A percentile compares a stretch with the other conserved stretches of the same genome.
Conservation (phyloP, 2,797 vertebrate species). For the Myripristis murdjan region DNA sequence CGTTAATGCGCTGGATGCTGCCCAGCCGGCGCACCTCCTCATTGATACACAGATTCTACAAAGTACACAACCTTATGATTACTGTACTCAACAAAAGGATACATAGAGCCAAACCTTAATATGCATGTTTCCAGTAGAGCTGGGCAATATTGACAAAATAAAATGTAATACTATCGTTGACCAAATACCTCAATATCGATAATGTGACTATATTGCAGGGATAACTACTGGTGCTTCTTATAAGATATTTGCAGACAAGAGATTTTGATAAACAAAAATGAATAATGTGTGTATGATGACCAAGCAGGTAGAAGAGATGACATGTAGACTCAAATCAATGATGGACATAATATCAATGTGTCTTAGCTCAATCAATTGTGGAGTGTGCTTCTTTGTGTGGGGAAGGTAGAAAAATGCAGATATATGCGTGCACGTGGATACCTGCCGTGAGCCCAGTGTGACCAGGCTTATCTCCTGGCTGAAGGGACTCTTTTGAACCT, state of each 20-base stretch:
- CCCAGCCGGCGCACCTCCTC: constrained; percentile 90
- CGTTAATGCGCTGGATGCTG: constrained; percentile 92
- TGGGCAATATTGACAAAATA: too few relatives aligned
- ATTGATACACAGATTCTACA: constrained; percentile 94
- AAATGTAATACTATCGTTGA: too few relatives aligned
- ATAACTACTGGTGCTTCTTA: too few relatives aligned
- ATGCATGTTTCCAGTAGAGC: neutral
- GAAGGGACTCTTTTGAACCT: constrained; percentile 96
- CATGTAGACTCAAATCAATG: too few relatives aligned
- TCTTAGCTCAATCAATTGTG: neutral
- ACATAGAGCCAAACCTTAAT: neutral
- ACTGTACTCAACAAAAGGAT: neutral
- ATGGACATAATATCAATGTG: too few relatives aligned
- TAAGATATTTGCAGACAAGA: too few relatives aligned
- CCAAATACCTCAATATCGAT: too few relatives aligned
- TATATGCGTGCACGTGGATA: constrained; percentile 54
- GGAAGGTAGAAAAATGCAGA: neutral
- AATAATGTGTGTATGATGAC: too few relatives aligned
- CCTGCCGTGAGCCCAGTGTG: constrained; percentile 94
- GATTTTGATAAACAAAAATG: too few relatives aligned
- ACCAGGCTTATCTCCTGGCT: constrained; percentile 89
- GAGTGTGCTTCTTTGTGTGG: neutral
- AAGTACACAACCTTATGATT: constrained; percentile 13
- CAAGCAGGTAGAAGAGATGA: too few relatives aligned
- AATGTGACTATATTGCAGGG: too few relatives aligned